Base-by-base conservation (phyloP, 2,888 invertebrate genomes). In the Lissonota sp. region DNA sequence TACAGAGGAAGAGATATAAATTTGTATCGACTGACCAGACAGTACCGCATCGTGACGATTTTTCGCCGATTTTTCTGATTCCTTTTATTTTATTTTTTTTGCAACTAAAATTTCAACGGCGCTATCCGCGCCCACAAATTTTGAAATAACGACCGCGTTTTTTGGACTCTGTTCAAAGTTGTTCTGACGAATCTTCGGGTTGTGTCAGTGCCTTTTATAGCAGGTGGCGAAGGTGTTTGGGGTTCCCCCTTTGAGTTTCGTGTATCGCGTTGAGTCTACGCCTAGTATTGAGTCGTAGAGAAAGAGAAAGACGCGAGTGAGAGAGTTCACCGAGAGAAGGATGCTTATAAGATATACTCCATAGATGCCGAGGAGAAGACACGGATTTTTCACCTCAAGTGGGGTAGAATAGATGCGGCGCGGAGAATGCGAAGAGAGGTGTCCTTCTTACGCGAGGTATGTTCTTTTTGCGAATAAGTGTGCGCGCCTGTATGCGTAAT, bases 191-290 rank as follows among this genome's bases (percentile, higher is more conserved):
- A 87, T 88, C 74, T 86, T 72, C 62, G 75, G 67, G 83, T 85
- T 81, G 85, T 79, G 84, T 79, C 83, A 81, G 82, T 53, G 77
- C 87, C 91, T 91, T 91, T 89, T 91, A 91, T 91, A 90, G 89
- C 66, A 69, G 71, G 71, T 49, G 57, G 8, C 44, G 5, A 42
- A 79, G 62, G 71, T 69, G 74, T 81, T 81, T 76, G 82, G 83
- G 83, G 62, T 74, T 79, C 71, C 71, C 46, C 58, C 57, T 82
- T 72, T 51, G 51, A 66, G 58, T 70, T 79, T 80, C 44, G 80
- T 83, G 67, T 71, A 49, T 16, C 53, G 63, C 49, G 66, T 63
- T 55, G 55, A 57, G 66, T 53, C 70, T 83, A 81, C 73, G 73
- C 70, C 66, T 74, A 26, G 73, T 51, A 39, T 46, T 42, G 6